These are phyloP conservation scores for Dryocosmus kuriphilus DNA, from an alignment of 2,888 invertebrate species.

Conservation along the genomic window DNA sequence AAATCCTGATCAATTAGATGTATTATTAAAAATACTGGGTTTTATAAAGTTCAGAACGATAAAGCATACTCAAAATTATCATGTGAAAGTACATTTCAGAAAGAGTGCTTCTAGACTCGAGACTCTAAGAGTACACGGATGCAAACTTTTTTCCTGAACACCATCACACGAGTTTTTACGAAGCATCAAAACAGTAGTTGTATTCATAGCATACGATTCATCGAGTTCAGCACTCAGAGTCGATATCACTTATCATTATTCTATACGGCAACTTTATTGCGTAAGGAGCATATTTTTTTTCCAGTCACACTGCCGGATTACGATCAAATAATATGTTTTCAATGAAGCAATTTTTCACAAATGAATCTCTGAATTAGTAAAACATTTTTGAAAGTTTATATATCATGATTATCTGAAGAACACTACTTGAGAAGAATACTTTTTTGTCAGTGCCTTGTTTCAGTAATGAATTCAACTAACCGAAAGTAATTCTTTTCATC, in stretches of 20 bases:
- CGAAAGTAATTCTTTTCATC: neutral
- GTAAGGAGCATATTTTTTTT: neutral
- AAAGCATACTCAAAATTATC: neutral
- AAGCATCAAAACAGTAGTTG: slow-evolving; percentile 4
- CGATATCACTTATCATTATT: neutral
- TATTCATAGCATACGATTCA: neutral
- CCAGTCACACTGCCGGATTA: neutral
- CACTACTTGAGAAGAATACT: too few relatives aligned
- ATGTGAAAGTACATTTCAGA: neutral
- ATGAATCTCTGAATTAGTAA: neutral
- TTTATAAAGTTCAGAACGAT: neutral
- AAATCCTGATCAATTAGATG: neutral
- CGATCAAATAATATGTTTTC: neutral
- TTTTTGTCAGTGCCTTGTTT: too few relatives aligned
- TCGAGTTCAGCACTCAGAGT: neutral
- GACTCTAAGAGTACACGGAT: too few relatives aligned
- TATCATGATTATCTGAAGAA: neutral
- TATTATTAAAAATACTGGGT: neutral
- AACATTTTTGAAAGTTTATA: neutral
- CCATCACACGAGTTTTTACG: neutral
- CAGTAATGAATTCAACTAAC: too few relatives aligned
- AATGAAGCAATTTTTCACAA: neutral
- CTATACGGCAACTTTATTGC: neutral
- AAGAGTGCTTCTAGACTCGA: neutral
- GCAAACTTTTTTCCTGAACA: neutral